phyloP scores from a whole-genome alignment of 2,797 vertebrate genomes.

The Coilia nasus region DNA sequence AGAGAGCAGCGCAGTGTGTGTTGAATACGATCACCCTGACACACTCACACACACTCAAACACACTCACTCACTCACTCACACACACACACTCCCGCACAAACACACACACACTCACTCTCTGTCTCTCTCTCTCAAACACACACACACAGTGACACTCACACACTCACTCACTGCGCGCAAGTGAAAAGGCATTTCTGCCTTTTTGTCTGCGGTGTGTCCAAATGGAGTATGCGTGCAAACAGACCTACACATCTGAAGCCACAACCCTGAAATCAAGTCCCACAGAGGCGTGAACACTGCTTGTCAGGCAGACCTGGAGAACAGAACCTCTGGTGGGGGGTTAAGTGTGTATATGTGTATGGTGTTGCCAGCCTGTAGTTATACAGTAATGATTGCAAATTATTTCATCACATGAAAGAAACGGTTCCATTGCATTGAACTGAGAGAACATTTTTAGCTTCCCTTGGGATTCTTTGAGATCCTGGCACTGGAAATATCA shows the following conservation, averaged over 20 bases:
- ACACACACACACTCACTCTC: too few species aligned
- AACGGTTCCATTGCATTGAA: not conserved
- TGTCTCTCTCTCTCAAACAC: too few species aligned
- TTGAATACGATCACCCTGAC: not conserved
- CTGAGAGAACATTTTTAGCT: not conserved
- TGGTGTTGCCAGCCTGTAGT: not conserved
- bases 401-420: not conserved
- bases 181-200: not conserved
- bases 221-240: not conserved
- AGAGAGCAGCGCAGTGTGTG: conserved; percentile 12
- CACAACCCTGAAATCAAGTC: not conserved
- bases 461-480: too few species aligned
- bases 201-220: not conserved
- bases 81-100: too few species aligned
- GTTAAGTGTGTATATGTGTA: not conserved
- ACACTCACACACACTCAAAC: too few species aligned
- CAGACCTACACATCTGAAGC: not conserved
- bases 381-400: not conserved
- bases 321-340: not conserved
- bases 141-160: too few species aligned
- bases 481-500: not conserved
- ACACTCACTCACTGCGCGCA: not conserved
- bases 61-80: too few species aligned
- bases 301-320: not conserved
- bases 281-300: not conserved